Conservation (phyloP, 2,888 invertebrate genomes). For the Autographa pulchrina region DNA sequence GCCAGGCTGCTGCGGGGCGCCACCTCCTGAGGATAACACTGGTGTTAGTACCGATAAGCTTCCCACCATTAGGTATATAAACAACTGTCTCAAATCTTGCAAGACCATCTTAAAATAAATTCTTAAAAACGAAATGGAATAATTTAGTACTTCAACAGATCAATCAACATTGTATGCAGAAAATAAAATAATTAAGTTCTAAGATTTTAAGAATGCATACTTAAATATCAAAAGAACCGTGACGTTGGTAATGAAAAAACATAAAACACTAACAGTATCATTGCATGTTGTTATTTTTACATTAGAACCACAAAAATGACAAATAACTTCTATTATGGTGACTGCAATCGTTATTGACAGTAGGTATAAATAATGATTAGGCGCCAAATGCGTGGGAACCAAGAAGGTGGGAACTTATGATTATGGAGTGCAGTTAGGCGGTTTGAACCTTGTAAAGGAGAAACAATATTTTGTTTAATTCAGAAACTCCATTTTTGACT, state of each 20-base stretch:
- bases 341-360: neutral
- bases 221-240: neutral
- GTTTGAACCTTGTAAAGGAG: neutral
- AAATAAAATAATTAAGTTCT: neutral
- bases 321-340: neutral
- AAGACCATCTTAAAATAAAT: too few species aligned
- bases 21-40: constrained; percentile 2
- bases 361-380: neutral
- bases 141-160: too few species aligned
- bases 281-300: neutral
- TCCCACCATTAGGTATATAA: neutral
- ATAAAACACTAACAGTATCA: neutral
- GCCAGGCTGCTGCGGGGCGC: constrained; percentile 13
- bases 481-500: too few species aligned
- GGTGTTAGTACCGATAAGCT: neutral
- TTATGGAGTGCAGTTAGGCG: too few species aligned
- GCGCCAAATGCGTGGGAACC: neutral
- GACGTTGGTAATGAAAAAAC: neutral
- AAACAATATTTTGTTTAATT: neutral
- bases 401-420: neutral
- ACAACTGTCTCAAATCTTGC: too few species aligned
- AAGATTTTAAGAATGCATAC: neutral
- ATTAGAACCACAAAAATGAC: neutral
- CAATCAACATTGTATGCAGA: neutral
- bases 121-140: too few species aligned